These are phyloP conservation scores for Nannobrachium achirus DNA, from an alignment of 2,113 vertebrate genomes.

Conservation along the genomic window DNA sequence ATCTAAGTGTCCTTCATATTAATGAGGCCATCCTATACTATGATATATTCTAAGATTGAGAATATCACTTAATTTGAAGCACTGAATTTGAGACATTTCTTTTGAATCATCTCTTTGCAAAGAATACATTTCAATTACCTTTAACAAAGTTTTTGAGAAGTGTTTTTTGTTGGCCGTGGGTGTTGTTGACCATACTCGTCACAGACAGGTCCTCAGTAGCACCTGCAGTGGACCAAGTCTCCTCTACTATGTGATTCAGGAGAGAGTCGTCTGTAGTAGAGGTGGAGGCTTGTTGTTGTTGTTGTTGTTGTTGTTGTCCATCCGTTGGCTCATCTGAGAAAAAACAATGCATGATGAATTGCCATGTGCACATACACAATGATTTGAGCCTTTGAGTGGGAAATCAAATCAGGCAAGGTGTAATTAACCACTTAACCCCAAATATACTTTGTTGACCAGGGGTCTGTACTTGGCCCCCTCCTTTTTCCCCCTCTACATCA, in stretches of 20 bases:
- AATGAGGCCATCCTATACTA: not conserved
- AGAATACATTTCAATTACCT: not conserved
- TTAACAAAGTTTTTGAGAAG: not conserved
- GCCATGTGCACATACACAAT: not conserved
- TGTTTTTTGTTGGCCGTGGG: not conserved
- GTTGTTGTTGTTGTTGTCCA: too few species aligned
- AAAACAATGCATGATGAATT: not conserved
- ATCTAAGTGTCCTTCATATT: not conserved
- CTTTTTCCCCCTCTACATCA: too few species aligned
- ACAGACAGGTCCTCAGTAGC: not conserved
- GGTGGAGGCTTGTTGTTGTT: not conserved
- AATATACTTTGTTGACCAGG: too few species aligned
- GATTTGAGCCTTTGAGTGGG: not conserved
- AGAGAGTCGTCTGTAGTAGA: not conserved
- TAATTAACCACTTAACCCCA: too few species aligned
- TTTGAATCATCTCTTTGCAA: not conserved
- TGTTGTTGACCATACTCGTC: constrained; percentile 8
- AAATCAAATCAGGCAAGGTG: not conserved
- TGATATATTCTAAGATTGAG: not conserved
- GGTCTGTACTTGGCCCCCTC: too few species aligned
- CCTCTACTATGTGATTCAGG: not conserved
- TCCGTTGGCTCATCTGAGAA: not conserved
- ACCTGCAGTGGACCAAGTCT: not conserved
- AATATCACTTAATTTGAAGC: not conserved
- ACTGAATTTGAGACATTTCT: not conserved